Evolutionary conservation across 2,888 invertebrate genomes (phyloP).

Genomic region (Acronicta psi): DNA sequence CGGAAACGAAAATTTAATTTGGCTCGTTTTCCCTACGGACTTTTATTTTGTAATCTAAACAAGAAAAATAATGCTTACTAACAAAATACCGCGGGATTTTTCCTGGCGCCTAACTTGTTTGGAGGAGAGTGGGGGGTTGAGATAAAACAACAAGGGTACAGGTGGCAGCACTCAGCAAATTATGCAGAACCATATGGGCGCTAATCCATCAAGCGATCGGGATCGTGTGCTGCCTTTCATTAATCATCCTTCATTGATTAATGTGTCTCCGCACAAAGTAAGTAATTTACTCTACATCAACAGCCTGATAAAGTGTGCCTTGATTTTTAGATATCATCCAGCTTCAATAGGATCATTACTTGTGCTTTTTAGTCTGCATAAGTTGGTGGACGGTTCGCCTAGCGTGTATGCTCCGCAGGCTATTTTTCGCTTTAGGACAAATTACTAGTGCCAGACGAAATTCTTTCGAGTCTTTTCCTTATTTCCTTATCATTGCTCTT

Average conservation of each 20-base stretch:
- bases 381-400: no score
- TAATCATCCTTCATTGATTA: constrained; percentile 88
- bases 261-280: constrained; percentile 84
- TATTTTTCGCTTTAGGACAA: no score
- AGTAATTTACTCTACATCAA: constrained; percentile 77
- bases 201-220: constrained; percentile 87
- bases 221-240: constrained; percentile 79
- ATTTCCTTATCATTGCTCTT: no score
- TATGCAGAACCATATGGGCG: constrained; percentile 86
- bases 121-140: constrained; percentile 43
- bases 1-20: constrained; percentile 44
- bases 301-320: constrained; percentile 72
- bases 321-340: constrained; percentile 68
- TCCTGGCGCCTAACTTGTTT: constrained; percentile 51
- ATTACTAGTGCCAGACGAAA: no score
- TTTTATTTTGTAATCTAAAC: constrained; percentile 45
- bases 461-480: no score
- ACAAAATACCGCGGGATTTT: constrained; percentile 38
- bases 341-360: constrained; percentile 12
- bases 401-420: no score
- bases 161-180: constrained; percentile 84
- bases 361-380: constrained; percentile 2
- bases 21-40: constrained; percentile 30
- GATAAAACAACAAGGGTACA: constrained; percentile 73
- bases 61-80: constrained; percentile 46